Percentiles rank a stretch among this genome's conserved stretches.
Evolutionary conservation across 2,797 vertebrate species (phyloP).

Genomic region (Erpetoichthys calabaricus): DNA sequence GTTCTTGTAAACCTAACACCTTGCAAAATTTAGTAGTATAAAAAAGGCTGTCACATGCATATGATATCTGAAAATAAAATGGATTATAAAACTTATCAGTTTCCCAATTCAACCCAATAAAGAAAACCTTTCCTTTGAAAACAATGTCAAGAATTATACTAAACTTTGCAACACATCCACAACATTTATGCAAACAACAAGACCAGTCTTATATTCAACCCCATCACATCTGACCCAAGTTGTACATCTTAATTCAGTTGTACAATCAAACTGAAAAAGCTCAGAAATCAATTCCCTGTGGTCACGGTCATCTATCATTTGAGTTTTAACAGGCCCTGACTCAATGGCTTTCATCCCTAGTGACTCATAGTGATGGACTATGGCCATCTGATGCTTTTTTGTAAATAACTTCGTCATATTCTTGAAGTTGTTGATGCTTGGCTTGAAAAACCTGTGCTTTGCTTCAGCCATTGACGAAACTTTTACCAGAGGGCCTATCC

Average conservation of each 20-base stretch:
- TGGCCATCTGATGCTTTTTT: background rate
- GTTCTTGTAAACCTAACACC: too few species aligned
- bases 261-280: background rate
- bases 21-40: too few species aligned
- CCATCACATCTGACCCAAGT: background rate
- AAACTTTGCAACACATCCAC: background rate
- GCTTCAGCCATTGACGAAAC: too few species aligned
- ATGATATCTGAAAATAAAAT: conserved; percentile 2
- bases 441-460: background rate
- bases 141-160: background rate
- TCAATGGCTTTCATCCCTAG: background rate
- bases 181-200: conserved; percentile 4
- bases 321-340: background rate
- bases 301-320: background rate
- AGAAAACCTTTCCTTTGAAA: background rate
- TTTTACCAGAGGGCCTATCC: background rate
- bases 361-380: background rate
- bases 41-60: too few species aligned
- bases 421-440: background rate
- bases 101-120: conserved; percentile 3
- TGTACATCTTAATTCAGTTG: background rate
- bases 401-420: background rate
- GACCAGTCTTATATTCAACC: background rate
- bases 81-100: background rate
- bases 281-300: background rate